Conservation (phyloP, 2,797 vertebrate genomes). For the Enteromius treurensis region DNA sequence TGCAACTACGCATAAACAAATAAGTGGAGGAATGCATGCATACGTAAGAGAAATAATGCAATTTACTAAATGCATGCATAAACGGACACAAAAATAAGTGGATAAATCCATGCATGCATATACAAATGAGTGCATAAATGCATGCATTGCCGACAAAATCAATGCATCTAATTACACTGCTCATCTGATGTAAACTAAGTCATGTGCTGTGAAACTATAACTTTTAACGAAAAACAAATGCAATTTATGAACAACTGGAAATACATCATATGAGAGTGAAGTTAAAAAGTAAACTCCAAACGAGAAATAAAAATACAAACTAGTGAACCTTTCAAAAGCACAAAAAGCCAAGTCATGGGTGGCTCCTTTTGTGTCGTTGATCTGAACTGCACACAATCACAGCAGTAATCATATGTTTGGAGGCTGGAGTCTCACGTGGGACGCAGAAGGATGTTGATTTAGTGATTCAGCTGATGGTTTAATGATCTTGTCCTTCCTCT, state of each 20-base stretch:
- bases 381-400: background rate
- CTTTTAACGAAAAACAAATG: background rate
- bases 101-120: background rate
- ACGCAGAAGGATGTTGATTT: constrained; percentile 23
- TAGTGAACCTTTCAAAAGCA: background rate
- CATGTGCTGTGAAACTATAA: background rate
- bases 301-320: background rate
- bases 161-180: background rate
- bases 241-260: background rate
- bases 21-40: background rate
- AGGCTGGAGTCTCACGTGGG: constrained; percentile 11
- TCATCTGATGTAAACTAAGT: background rate
- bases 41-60: background rate
- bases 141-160: background rate
- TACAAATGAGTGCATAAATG: background rate
- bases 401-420: background rate
- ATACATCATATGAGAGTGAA: background rate
- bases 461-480: constrained; percentile 26
- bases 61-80: background rate
- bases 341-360: background rate
- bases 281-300: background rate
- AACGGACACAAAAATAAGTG: background rate
- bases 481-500: constrained; percentile 40
- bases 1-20: background rate
- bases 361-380: background rate